A percentile compares a stretch with the other conserved stretches of the same genome.
Conservation (phyloP, 2,113 vertebrate species). For the Glaucidium brasilianum region DNA sequence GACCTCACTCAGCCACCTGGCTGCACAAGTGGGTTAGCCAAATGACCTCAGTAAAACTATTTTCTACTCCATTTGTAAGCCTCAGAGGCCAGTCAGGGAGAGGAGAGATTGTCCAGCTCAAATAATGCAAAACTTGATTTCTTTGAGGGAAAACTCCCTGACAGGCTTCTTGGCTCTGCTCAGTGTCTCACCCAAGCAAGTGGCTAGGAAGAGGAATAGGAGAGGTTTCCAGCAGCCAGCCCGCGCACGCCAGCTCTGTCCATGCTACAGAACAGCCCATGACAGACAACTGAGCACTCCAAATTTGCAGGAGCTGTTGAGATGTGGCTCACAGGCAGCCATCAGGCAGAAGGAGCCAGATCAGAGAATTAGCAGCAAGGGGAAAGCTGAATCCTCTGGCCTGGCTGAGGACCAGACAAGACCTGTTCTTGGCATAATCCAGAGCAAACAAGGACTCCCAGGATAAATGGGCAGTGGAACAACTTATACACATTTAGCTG, state of each 20-base stretch:
- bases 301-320: conserved; percentile 42
- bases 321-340: conserved; percentile 29
- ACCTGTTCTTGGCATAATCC: conserved; percentile 43
- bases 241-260: background rate
- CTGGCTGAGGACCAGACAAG: conserved; percentile 4
- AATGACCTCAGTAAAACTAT: conserved; percentile 54
- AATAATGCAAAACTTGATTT: conserved; percentile 48
- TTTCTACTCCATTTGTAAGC: conserved; percentile 51
- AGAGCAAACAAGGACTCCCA: conserved; percentile 51
- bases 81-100: conserved; percentile 28
- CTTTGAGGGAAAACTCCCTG: conserved; percentile 39
- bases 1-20: conserved; percentile 54
- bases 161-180: conserved; percentile 54
- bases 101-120: conserved; percentile 46
- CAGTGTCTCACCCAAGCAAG: background rate
- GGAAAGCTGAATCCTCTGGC: conserved; percentile 21
- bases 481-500: conserved; percentile 16
- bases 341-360: background rate
- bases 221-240: conserved; percentile 38
- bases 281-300: background rate
- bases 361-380: conserved; percentile 21
- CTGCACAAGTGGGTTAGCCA: conserved; percentile 40
- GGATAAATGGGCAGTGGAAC: conserved; percentile 56
- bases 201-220: background rate
- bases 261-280: background rate